Evolutionary conservation across 2,113 vertebrate species (phyloP), one percentile per base, ranked within the genome.

Genomic region (Glaucomys volans): DNA sequence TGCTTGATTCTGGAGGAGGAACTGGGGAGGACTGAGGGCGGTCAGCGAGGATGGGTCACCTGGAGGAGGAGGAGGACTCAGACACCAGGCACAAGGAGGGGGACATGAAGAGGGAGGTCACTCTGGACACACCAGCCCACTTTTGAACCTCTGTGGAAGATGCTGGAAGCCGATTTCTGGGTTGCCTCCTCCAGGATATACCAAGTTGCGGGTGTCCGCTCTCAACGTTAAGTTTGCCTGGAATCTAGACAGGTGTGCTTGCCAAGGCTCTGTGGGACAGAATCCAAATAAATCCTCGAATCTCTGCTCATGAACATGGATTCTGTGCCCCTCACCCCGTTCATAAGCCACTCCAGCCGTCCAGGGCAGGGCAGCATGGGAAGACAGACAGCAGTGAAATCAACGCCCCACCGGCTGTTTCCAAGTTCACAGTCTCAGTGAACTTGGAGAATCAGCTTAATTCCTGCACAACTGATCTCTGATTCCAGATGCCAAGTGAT

Each of bases 81-180:
- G 64, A 62, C 17, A 72, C 22, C n/a, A 16, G 35, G 5, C 72
- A 26, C 5, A 24, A 7, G 79, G 30, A 67, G 74, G 54, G 4
- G 17, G n/a, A 50, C 4, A 1, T 0, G 20, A 57, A n/a, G 64
- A 86, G 9, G 18, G 28, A 69, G 28, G 9, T 26, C 32, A 7
- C 37, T 3, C 9, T 1, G 71, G 37, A 13, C 6, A 28, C 7
- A 11, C 57, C 20, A 67, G 3, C 8, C 24, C 1, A 4, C 4
- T 72, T 57, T 35, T 30, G 6, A 20, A 18, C 28, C 32, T 40
- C 50, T 13, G 79, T 22, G n/a, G 74, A 35, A 89, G 50, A 52
- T 4, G 7, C 35, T 32, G 67, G 32, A 75, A 81, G 24, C 44
- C 66, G 32, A 11, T 32, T 50, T 18, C 64, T 37, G 20, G 42